A percentile compares a stretch with the other conserved stretches of the same genome.
These are phyloP conservation scores for Aphaenogaster rudis DNA, from an alignment of 1,140 invertebrate genomes.

Conservation along the genomic window DNA sequence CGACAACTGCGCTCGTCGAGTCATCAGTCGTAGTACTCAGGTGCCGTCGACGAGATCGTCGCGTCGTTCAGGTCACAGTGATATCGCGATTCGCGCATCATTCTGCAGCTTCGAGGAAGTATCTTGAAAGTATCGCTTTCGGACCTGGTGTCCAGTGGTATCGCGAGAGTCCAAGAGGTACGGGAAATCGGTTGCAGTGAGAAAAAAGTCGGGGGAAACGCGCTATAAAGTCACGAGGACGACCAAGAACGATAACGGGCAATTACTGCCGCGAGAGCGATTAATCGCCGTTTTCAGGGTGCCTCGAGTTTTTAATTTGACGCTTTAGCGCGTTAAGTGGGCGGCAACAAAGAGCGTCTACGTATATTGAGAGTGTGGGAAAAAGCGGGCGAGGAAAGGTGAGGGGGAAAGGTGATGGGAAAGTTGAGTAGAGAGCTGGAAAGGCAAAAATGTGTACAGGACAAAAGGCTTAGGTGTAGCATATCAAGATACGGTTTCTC, in stretches of 20 bases:
- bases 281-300: constrained; percentile 66
- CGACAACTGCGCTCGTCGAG: constrained; percentile 61
- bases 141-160: constrained; percentile 22
- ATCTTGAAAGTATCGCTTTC: constrained; percentile 26
- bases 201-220: constrained; percentile 1
- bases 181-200: not conserved
- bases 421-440: constrained; percentile 38
- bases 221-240: constrained; percentile 26
- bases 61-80: constrained; percentile 50
- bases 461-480: constrained; percentile 69
- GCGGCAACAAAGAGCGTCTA: constrained; percentile 58
- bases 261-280: constrained; percentile 53
- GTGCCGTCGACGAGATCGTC: constrained; percentile 72
- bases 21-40: constrained; percentile 75
- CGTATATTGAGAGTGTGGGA: constrained; percentile 23
- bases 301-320: constrained; percentile 80
- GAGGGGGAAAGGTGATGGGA: constrained; percentile 44
- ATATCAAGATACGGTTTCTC: constrained; percentile 61
- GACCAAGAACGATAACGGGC: constrained; percentile 43
- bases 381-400: constrained; percentile 34
- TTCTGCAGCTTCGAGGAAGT: constrained; percentile 20
- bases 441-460: constrained; percentile 53
- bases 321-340: constrained; percentile 75
- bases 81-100: constrained; percentile 49
- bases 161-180: constrained; percentile 23